Evolutionary conservation across 2,888 invertebrate genomes (phyloP), one percentile per base, ranked within the genome.

Genomic region (Aphrophora alni): DNA sequence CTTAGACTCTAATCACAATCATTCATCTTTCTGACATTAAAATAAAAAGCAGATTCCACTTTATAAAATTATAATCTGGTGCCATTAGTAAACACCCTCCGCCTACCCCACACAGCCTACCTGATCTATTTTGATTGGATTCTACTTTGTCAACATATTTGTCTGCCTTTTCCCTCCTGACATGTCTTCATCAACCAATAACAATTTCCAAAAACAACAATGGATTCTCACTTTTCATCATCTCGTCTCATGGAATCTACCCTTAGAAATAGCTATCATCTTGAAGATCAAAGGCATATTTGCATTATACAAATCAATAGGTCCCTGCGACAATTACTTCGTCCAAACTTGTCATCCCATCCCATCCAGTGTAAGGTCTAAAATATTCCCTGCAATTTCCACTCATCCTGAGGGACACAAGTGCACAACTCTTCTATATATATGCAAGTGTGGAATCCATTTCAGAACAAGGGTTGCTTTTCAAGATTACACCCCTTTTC

Each of bases 371-470:
- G 3, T 8, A 3, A 33, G 33, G 3, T 8, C 59, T 8, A 21
- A 21, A 59, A 14, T 59, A 21, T 59, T 59, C 59, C 59, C 59
- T 59, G 21, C 59, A 21, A 59, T 59, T 59, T 59, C 59, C 10
- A 59, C 59, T 10, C 59, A 59, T 59, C 59, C 59, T 59, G 59
- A 59, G 59, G 59, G 59, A 59, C 59, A 21, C 33, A 8, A 33
- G 33, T 33, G 33, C 33, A 33, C 33, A 33, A 33, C 33, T 33
- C 59, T 59, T 59, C 59, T 59, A 21, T 59, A 10, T 59, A 59
- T 59, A 59, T 59, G 59, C 59, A 59, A 59, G 59, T 59, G 59
- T 21, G 59, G 59, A 59, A 59, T 59, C 59, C 59, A 59, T 59
- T 59, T 59, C 59, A 21, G 59, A 59, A 59, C 14, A 59, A 59